phyloP scores from a whole-genome alignment of 1,140 invertebrate species.

The Orussus abietinus region DNA sequence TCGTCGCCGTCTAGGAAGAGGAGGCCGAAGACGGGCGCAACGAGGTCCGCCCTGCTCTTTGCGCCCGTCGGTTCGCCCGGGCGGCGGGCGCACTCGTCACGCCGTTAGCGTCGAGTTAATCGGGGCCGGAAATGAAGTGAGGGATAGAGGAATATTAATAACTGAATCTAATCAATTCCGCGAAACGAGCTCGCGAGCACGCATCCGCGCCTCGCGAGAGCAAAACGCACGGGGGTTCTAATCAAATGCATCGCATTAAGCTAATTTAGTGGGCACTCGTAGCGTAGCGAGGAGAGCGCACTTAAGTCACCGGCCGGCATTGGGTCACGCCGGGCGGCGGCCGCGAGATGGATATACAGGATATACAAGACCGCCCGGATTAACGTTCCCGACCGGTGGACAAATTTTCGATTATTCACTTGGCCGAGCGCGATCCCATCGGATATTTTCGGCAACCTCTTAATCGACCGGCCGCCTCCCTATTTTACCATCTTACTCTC shows the following conservation, averaged over 20 bases:
- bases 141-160: conserved; percentile 54
- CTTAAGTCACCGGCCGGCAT: conserved; percentile 23
- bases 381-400: conserved; percentile 19
- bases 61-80: conserved; percentile 23
- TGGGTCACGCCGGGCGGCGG: conserved; percentile 14
- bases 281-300: conserved; percentile 41
- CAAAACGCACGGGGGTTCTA: conserved; percentile 35
- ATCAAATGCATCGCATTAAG: conserved; percentile 46
- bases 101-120: conserved; percentile 49
- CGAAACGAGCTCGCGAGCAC: conserved; percentile 34
- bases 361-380: no score
- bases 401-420: conserved; percentile 20
- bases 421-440: not conserved
- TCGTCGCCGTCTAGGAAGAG: not conserved
- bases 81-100: conserved; percentile 40
- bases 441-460: not conserved
- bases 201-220: conserved; percentile 13
- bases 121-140: conserved; percentile 51
- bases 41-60: conserved; percentile 18
- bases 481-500: no score
- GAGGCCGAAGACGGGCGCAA: conserved; percentile 3
- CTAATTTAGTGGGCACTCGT: conserved; percentile 42
- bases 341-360: no score
- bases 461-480: no score
- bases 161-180: conserved; percentile 52